Conservation (phyloP, 2,113 vertebrate genomes). For the Rhadina sibilatrix region DNA sequence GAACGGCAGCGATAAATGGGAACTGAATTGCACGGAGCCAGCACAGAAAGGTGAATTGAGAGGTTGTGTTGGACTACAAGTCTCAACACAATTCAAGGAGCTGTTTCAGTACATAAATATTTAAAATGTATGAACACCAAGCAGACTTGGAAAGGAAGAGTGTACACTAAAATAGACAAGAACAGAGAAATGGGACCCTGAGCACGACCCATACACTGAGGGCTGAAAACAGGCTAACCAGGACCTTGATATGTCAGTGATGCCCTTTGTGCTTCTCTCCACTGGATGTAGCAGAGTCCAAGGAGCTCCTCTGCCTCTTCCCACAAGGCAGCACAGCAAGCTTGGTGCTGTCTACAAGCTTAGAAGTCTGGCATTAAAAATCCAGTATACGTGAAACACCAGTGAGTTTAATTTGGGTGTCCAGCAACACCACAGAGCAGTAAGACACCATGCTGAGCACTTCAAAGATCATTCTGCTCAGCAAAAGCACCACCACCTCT, state of each 20-base stretch:
- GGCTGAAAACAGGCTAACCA: neutral
- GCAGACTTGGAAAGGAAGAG: neutral
- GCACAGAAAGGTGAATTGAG: conserved; percentile 23
- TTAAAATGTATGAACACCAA: conserved; percentile 25
- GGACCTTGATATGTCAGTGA: neutral
- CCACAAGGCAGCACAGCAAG: neutral
- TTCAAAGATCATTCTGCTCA: neutral
- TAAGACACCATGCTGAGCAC: neutral
- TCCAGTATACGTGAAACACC: neutral
- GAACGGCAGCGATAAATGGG: conserved; percentile 53
- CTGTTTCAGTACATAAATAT: conserved; percentile 52
- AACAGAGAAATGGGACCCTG: neutral
- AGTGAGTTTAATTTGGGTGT: neutral
- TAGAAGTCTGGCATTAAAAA: neutral
- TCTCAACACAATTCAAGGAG: conserved; percentile 21
- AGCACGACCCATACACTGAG: neutral
- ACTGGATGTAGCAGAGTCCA: neutral
- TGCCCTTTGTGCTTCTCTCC: neutral
- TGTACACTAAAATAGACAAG: neutral
- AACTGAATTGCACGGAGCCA: conserved; percentile 6
- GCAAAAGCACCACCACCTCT: neutral
- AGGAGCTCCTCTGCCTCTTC: neutral
- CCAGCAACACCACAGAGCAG: neutral
- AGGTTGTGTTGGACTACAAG: conserved; percentile 17
- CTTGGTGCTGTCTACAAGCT: neutral